A percentile compares a stretch with the other conserved stretches of the same genome.
Evolutionary conservation across 2,113 vertebrate species (phyloP).

Genomic region (Aptenodytes patagonicus): DNA sequence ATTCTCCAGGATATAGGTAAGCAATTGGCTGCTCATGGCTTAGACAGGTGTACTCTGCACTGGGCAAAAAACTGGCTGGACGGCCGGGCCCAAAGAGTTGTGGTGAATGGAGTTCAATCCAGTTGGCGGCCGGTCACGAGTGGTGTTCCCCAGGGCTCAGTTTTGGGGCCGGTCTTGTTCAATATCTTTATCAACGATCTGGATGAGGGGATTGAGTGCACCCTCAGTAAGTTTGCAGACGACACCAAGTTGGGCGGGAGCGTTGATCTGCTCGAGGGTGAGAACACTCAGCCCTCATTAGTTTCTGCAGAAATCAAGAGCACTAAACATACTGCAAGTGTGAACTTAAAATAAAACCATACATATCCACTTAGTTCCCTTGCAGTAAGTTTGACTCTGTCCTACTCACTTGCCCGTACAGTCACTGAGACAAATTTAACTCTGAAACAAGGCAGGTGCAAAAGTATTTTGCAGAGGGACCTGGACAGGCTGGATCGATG

Average conservation of each 20-base stretch:
- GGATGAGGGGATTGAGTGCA: background rate
- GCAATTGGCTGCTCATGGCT: background rate
- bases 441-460: background rate
- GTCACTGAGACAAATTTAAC: background rate
- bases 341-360: background rate
- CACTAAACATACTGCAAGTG: background rate
- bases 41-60: rapidly evolving
- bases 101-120: background rate
- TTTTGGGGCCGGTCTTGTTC: background rate
- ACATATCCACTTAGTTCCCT: background rate
- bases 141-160: background rate
- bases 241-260: background rate
- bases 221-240: background rate
- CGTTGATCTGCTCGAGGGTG: background rate
- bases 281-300: background rate
- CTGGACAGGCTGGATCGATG: background rate
- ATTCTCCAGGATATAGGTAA: background rate
- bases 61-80: background rate
- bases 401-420: background rate
- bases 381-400: background rate
- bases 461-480: background rate
- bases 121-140: background rate
- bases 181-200: background rate
- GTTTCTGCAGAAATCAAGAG: background rate
- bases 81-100: no score